Conservation (phyloP, 2,888 invertebrate genomes). For the Poecilobothrus nobilitatus region DNA sequence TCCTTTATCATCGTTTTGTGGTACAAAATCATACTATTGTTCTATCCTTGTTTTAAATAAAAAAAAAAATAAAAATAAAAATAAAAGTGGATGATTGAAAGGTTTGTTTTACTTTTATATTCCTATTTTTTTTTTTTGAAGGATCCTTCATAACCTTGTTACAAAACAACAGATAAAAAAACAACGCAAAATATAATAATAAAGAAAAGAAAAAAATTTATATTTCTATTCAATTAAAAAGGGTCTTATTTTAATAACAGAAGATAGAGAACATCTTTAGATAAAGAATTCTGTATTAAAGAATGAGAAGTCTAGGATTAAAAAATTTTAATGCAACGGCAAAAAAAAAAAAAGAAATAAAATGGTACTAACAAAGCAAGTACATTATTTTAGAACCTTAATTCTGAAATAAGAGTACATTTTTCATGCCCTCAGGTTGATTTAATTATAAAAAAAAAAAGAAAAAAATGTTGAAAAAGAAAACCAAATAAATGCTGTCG, state of each 20-base stretch:
- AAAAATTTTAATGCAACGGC: neutral
- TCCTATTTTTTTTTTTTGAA: neutral
- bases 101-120: neutral
- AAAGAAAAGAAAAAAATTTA: neutral
- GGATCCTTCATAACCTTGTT: neutral
- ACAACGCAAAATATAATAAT: neutral
- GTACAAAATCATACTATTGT: neutral
- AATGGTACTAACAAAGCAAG: neutral
- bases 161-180: neutral
- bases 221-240: neutral
- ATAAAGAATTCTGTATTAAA: neutral
- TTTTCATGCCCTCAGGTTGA: neutral
- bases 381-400: no score
- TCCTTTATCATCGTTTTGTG: neutral
- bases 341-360: neutral
- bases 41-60: neutral
- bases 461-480: no score
- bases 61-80: neutral
- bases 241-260: neutral
- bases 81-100: slow-evolving; percentile 2
- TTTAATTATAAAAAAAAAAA: neutral
- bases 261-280: neutral
- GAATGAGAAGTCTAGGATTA: neutral
- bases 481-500: neutral
- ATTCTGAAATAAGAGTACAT: neutral